These are phyloP conservation scores for Notodonta ziczac DNA, from an alignment of 2,888 invertebrate species.

Conservation along the genomic window DNA sequence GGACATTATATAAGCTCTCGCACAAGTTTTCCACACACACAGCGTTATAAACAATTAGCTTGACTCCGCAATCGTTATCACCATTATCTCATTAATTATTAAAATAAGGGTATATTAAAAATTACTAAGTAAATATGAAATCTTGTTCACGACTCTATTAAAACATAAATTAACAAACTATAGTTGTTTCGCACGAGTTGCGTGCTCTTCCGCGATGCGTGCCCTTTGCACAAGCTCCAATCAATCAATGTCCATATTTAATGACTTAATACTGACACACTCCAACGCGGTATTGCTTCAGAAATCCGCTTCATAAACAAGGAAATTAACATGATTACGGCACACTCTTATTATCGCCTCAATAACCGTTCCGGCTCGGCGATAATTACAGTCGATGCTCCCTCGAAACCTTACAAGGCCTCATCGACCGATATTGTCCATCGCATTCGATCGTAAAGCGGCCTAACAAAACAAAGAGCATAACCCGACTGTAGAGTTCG, in stretches of 20 bases:
- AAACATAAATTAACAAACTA: conserved; percentile 41
- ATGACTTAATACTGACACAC: conserved; percentile 79
- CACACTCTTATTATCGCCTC: conserved; percentile 62
- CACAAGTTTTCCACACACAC: too few relatives aligned
- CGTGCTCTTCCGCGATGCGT: conserved; percentile 74
- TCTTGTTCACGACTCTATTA: conserved; percentile 23
- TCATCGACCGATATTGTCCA: conserved; percentile 71
- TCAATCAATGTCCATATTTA: conserved; percentile 78
- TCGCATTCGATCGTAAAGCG: conserved; percentile 69
- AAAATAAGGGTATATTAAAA: conserved; percentile 3
- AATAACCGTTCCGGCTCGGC: conserved; percentile 52
- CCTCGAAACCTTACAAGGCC: conserved; percentile 68
- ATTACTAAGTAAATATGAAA: conserved; percentile 24
- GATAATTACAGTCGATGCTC: conserved; percentile 62
- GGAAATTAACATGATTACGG: conserved; percentile 65
- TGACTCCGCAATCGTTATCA: neutral
- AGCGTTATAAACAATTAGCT: too few relatives aligned
- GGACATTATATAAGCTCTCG: too few relatives aligned
- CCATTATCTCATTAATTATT: conserved; percentile 17
- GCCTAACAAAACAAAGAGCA: conserved; percentile 72
- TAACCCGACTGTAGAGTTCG: conserved; percentile 68
- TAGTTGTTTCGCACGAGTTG: conserved; percentile 53
- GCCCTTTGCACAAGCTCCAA: conserved; percentile 66
- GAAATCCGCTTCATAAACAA: conserved; percentile 63
- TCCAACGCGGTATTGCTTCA: conserved; percentile 52